Conservation (phyloP, 2,797 vertebrate species). For the Pangasius larnaudii region DNA sequence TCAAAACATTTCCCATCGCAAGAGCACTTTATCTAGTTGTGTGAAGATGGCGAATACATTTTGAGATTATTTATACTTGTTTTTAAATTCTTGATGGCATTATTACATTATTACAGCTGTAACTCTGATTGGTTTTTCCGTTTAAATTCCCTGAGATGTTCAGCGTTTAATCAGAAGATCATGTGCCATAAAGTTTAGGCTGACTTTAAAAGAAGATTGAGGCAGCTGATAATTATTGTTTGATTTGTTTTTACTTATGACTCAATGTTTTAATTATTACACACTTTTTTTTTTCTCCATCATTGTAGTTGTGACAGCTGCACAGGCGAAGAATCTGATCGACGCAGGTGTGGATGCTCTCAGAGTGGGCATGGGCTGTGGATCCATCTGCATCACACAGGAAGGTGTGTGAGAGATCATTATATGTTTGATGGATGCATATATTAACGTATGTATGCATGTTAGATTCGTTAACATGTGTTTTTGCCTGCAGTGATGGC, state of each 20-base stretch:
- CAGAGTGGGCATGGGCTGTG: constrained; percentile 92
- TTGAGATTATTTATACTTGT: neutral
- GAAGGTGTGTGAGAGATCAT: constrained; percentile 79
- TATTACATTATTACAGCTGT: neutral
- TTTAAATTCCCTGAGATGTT: neutral
- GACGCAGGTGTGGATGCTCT: constrained; percentile 91
- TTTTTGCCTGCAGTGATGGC: constrained; percentile 84
- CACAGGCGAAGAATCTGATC: constrained; percentile 94
- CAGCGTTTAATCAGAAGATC: neutral
- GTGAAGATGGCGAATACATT: neutral
- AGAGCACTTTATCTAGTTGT: neutral
- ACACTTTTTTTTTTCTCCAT: neutral
- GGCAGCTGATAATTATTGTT: neutral
- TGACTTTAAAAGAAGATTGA: neutral
- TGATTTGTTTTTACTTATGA: neutral
- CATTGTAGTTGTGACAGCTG: constrained; percentile 89
- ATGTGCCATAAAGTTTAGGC: neutral
- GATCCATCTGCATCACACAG: constrained; percentile 94
- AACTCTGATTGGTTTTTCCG: neutral
- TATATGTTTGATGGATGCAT: neutral
- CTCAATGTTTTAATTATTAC: neutral
- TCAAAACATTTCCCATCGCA: neutral
- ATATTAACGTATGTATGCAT: neutral
- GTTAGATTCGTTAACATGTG: neutral
- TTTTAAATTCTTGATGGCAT: neutral